Evolutionary conservation across 2,797 vertebrate genomes (phyloP), one percentile per base, ranked within the genome.

Genomic region (Ctenochaetus hawaiiensis): DNA sequence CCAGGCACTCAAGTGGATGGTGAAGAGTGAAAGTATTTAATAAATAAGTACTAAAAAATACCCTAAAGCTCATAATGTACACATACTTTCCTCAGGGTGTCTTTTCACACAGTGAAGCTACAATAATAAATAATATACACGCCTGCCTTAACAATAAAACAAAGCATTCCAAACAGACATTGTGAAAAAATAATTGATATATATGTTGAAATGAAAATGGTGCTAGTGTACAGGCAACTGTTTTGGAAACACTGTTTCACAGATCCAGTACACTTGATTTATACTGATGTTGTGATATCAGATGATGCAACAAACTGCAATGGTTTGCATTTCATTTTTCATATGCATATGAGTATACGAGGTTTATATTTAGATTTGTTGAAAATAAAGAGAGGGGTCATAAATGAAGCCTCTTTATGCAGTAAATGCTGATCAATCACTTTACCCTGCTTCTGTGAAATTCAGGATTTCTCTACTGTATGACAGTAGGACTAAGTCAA

Each of bases 351-450:
- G 30, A 6, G 30, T 34, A 34, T 34, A 34, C 3, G 30, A 6
- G 30, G 30, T 34, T 34, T 34, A 34, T 34, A 34, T 34, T 34
- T 34, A 34, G 30, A 7, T 34, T 34, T 34, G 30, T 34, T 34
- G 30, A 34, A 34, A 34, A 34, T 34, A 34, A 34, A 34, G 30
- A 34, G 30, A 34, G 3, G 30, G 30, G 30, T 34, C 30, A 49
- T 41, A 14, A 16, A 44, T 26, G 11, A 48, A 58, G 56, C 44
- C 37, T 51, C n/a, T 12, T 53, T 17, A 18, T 63, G 14, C 39
- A 13, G 51, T 41, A 64, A 53, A 62, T 74, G 70, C 70, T 67
- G 74, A 63, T 22, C 53, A 44, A 47, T 62, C 41, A 39, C 48
- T 34, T 57, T 16, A 4, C n/a, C 44, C 17, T 8, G 13, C 23